A percentile compares a stretch with the other conserved stretches of the same genome.
These are phyloP conservation scores for Urocynchramus pylzowi DNA, from an alignment of 2,113 vertebrate species.

Conservation along the genomic window DNA sequence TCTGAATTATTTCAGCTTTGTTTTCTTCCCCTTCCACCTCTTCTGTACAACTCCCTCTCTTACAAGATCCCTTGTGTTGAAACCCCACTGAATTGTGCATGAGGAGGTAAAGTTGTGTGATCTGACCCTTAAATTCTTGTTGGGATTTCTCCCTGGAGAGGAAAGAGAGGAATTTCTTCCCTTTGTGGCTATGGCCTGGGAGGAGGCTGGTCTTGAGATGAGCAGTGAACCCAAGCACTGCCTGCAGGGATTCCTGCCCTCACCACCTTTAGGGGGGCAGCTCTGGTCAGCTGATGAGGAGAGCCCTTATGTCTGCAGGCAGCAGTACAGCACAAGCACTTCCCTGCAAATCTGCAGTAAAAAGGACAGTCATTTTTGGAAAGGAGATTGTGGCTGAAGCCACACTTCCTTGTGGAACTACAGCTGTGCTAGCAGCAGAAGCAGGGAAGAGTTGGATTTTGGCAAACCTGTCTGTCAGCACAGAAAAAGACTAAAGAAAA, in stretches of 20 bases:
- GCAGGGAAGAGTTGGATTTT: neutral
- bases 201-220: neutral
- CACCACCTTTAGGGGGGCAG: neutral
- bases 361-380: neutral
- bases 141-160: neutral
- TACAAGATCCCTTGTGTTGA: neutral
- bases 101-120: neutral
- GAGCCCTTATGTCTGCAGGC: neutral
- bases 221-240: neutral
- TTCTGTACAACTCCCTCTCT: neutral
- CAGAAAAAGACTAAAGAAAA: neutral
- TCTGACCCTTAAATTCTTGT: neutral
- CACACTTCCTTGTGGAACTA: neutral
- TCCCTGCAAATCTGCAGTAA: neutral
- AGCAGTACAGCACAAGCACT: neutral
- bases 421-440: neutral
- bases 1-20: neutral
- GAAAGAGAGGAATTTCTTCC: neutral
- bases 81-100: neutral
- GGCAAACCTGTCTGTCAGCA: neutral
- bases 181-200: accelerated
- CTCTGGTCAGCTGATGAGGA: neutral
- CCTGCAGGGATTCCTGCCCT: neutral
- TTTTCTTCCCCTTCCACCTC: neutral
- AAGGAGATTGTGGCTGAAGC: neutral